Percentiles rank a stretch among this genome's conserved stretches.
These are phyloP conservation scores for Nomada fabriciana DNA, from an alignment of 2,888 invertebrate genomes.

Conservation along the genomic window DNA sequence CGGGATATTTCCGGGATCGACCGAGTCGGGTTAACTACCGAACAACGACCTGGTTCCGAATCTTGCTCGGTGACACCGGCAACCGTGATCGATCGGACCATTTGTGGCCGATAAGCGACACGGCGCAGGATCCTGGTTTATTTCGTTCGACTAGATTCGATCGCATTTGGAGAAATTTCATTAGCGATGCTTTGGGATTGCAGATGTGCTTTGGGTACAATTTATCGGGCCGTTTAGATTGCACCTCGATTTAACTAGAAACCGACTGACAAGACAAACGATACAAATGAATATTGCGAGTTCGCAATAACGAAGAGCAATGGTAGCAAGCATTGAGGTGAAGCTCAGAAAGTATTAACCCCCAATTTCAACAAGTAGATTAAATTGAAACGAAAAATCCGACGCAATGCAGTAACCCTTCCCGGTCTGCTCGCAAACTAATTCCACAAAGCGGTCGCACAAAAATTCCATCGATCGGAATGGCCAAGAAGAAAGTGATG, in stretches of 20 bases:
- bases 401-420: neutral
- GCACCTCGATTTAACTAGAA: neutral
- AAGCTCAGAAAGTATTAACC: too few species aligned
- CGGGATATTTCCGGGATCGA: constrained; percentile 60
- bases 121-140: neutral
- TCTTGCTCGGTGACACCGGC: constrained; percentile 5
- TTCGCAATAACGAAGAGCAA: too few species aligned
- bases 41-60: constrained; percentile 50
- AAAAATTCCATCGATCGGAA: constrained; percentile 17
- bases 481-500: neutral
- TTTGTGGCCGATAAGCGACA: neutral
- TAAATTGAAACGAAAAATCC: too few species aligned
- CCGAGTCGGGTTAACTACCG: constrained; percentile 48
- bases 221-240: neutral
- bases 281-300: too few species aligned
- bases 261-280: neutral
- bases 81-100: constrained; percentile 17
- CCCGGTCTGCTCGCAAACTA: neutral
- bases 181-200: constrained; percentile 2
- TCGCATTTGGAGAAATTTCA: neutral
- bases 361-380: too few species aligned
- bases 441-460: neutral
- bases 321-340: too few species aligned
- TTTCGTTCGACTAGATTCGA: constrained; percentile 5
- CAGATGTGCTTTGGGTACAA: constrained; percentile 8